These are phyloP conservation scores for Drosophila bipectinata DNA, from an alignment of 1,140 invertebrate genomes.

Conservation along the genomic window DNA sequence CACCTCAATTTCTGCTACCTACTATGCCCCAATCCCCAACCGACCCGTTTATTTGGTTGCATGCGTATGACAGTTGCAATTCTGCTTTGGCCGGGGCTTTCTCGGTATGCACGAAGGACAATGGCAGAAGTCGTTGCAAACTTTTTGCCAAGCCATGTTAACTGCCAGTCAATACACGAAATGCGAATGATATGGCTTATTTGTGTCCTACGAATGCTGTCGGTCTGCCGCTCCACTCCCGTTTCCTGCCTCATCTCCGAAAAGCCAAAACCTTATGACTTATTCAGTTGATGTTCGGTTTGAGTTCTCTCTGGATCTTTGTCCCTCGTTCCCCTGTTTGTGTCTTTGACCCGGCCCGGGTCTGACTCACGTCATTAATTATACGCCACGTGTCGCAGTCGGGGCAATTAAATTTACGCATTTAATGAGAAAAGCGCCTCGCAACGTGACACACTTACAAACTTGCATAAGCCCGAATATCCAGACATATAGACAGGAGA, in stretches of 20 bases:
- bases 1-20: constrained; percentile 28
- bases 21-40: not conserved
- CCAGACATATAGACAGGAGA: not conserved
- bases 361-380: constrained; percentile 70
- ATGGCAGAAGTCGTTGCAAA: constrained; percentile 72
- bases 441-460: constrained; percentile 40
- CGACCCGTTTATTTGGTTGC: constrained; percentile 8
- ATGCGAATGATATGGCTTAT: constrained; percentile 77
- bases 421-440: constrained; percentile 71
- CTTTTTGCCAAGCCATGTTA: constrained; percentile 72
- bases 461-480: constrained; percentile 20
- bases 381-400: constrained; percentile 69
- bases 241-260: constrained; percentile 5
- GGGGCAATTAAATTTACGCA: constrained; percentile 78
- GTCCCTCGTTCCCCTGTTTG: not conserved
- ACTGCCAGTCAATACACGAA: constrained; percentile 78
- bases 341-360: constrained; percentile 13
- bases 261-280: constrained; percentile 74
- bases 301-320: constrained; percentile 14
- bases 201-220: constrained; percentile 56
- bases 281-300: constrained; percentile 69
- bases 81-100: constrained; percentile 44
- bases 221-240: constrained; percentile 4
- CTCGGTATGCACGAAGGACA: constrained; percentile 69
- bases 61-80: constrained; percentile 74